Evolutionary conservation across 2,888 invertebrate genomes (phyloP), one percentile per base, ranked within the genome.

Genomic region (Ferrisia virgata): DNA sequence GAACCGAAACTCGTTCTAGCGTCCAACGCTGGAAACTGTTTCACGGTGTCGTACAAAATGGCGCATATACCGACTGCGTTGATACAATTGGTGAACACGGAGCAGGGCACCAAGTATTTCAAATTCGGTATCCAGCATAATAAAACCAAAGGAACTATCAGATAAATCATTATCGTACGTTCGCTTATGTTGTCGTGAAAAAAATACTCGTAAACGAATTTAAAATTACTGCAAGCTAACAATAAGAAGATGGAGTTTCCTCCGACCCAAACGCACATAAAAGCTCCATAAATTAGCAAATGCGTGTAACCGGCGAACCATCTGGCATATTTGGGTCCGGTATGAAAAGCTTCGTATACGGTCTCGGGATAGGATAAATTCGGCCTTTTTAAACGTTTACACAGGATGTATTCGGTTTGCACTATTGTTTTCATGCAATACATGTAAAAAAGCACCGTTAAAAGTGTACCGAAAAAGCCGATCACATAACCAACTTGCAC

Each of bases 91-190:
- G 98, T 98, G 76, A 96, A 89, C 8, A 95, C 93, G 0, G 98
- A 97, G 88, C 96, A 94, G 0, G 96, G 96, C 0, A 97, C 95
- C 87, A 98, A 89, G 85, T 93, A 92, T 88, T 96, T 96, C 28
- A 98, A 90, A 88, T 96, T 95, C 84, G 94, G 91, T 86, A 95
- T 92, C 91, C 93, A 95, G 89, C 95, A 95, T 87, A 96, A 93
- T 4, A 94, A 89, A 80, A 96, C 91, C 87, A 96, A 90, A 11
- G 88, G 88, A 4, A 88, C 9, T 1, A 88, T 85, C 28, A 88
- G 76, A 33, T 88, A 86, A 9, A 86, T 78, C 86, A 87, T 87
- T 85, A 86, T 86, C 40, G 86, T 43, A 9, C 87, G 85, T 13
- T 28, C 39, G 58, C 40, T 53, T 15, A 86, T 85, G 72, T 86